Base-by-base conservation (phyloP, 2,797 vertebrate genomes). In the Tragelaphus eurycerus region DNA sequence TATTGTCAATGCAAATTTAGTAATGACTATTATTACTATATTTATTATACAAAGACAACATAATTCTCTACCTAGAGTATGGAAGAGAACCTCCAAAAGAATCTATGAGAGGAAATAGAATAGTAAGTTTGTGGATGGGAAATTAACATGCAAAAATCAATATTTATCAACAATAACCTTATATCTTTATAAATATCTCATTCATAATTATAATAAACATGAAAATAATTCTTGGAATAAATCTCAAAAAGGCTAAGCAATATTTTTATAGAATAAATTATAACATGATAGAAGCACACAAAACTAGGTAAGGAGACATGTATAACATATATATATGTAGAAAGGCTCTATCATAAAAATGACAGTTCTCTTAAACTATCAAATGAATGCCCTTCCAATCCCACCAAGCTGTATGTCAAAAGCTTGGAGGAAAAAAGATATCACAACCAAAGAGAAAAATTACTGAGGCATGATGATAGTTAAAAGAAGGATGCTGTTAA, bases 141-240 rank as follows among this genome's bases (percentile, higher is more conserved):
- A 97, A 71, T 79, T 43, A 92, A 92, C 60, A 83, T n/a, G 62
- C 23, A 82, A 84, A 93, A 95, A 92, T 96, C 91, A 76, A 93
- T 97, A 43, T 48, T 62, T 19, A 85, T 93, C 83, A 64, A 38
- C 48, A 92, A 62, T 59, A 86, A 92, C 67, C 82, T 21, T 46
- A 14, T 52, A 71, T 43, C 23, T 83, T 92, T 92, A 91, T 55
- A 83, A 67, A 85, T 43, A 43, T 78, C 13, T 91, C 59, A 91
- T 86, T 86, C 6, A 46, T 29, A 96, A 81, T 85, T 93, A 74
- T 31, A 71, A 81, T 27, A 92, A 89, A 86, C 60, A 71, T 52
- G 34, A 48, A 17, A 90, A 50, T 81, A 54, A 92, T 78, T 52
- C 83, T 71, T 27, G 25, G 9, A 86, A 71, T 86, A 86, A 92